Evolutionary conservation across 2,113 vertebrate species (phyloP).

Genomic region (Sylvia atricapilla): DNA sequence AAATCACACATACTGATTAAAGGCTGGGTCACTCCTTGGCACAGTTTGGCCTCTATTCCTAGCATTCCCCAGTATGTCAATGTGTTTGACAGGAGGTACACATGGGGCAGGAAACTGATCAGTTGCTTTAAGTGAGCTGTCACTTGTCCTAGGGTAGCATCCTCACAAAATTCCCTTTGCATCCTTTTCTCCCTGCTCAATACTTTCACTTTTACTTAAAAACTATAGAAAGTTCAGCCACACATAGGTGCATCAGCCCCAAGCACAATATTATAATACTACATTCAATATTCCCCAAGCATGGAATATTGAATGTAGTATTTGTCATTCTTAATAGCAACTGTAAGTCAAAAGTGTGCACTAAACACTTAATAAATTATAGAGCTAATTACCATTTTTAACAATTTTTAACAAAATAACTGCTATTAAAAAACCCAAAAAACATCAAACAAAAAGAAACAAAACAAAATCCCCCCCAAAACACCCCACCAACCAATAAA

Average conservation of each 20-base stretch:
- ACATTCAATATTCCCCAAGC: too few relatives aligned
- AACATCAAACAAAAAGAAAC: neutral
- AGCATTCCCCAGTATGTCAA: neutral
- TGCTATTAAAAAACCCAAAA: neutral
- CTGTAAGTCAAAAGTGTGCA: neutral
- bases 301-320: neutral
- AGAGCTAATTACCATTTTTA: neutral
- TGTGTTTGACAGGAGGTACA: accelerated
- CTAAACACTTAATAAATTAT: neutral
- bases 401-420: neutral
- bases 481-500: neutral
- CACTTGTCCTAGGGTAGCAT: neutral
- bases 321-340: neutral
- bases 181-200: neutral
- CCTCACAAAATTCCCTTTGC: neutral
- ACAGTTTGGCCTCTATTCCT: neutral
- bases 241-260: neutral
- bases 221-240: neutral
- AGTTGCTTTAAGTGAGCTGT: neutral
- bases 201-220: neutral
- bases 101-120: accelerated
- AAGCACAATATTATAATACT: neutral
- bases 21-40: neutral
- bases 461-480: neutral
- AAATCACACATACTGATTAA: neutral